Percentiles rank a stretch among this genome's conserved stretches.
Conservation (phyloP, 2,113 vertebrate species). For the Pheucticus melanocephalus region DNA sequence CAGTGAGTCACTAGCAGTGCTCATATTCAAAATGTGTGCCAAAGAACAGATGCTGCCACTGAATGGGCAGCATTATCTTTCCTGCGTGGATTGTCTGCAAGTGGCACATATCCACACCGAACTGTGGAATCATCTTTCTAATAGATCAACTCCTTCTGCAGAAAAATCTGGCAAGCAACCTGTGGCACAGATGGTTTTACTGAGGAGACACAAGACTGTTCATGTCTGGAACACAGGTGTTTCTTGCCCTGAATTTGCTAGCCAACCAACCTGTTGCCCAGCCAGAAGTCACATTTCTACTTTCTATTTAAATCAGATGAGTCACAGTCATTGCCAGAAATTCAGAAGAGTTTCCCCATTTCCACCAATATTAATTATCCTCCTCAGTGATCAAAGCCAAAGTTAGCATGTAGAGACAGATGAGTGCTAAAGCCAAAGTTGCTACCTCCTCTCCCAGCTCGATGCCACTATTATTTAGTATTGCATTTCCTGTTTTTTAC, state of each 20-base stretch:
- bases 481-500: not conserved
- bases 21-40: not conserved
- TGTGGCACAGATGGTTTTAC: constrained; percentile 45
- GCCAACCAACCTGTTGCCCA: constrained; percentile 28
- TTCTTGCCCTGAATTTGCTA: not conserved
- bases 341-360: not conserved
- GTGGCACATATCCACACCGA: constrained; percentile 17
- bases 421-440: not conserved
- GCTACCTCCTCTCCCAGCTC: not conserved
- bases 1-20: not conserved
- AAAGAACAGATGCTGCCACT: constrained; percentile 53
- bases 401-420: not conserved
- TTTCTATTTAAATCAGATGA: not conserved
- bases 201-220: not conserved
- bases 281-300: not conserved
- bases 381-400: not conserved
- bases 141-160: constrained; percentile 46
- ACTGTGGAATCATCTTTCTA: constrained; percentile 27
- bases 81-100: constrained; percentile 47
- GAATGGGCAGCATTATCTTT: constrained; percentile 52
- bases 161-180: constrained; percentile 49
- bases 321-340: not conserved
- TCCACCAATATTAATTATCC: not conserved
- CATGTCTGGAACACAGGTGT: constrained; percentile 39
- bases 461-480: not conserved